These are phyloP conservation scores for Climacteris rufus DNA, from an alignment of 2,113 vertebrate genomes.

Conservation along the genomic window DNA sequence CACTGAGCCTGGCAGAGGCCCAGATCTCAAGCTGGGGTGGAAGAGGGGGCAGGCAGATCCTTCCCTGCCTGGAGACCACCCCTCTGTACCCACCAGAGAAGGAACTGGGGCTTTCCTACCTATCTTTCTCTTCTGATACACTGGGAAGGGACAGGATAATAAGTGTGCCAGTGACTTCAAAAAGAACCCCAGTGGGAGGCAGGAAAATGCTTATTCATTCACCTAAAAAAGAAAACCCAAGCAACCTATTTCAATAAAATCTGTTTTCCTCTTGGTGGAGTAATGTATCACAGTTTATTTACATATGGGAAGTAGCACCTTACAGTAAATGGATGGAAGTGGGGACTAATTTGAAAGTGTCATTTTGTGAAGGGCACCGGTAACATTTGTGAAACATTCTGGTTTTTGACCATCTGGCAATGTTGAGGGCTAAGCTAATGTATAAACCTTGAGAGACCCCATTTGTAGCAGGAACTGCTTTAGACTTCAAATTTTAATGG, in stretches of 20 bases:
- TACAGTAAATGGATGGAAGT: background rate
- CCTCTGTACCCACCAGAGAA: background rate
- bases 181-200: background rate
- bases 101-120: background rate
- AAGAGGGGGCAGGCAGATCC: background rate
- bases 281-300: background rate
- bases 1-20: background rate
- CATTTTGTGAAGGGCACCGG: constrained; percentile 24
- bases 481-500: constrained; percentile 46
- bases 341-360: constrained; percentile 13
- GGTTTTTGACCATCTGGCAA: constrained; percentile 63
- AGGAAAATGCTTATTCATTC: background rate
- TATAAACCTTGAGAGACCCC: constrained; percentile 39
- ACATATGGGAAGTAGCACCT: background rate
- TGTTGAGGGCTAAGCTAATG: constrained; percentile 29
- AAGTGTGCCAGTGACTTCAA: background rate
- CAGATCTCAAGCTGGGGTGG: background rate
- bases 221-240: background rate
- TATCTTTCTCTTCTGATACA: background rate
- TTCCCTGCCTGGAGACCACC: background rate
- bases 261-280: background rate
- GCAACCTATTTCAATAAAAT: background rate
- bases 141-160: background rate
- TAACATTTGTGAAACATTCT: constrained; percentile 24
- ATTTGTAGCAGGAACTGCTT: constrained; percentile 38